Evolutionary conservation across 2,797 vertebrate species (phyloP), one percentile per base, ranked within the genome.

Genomic region (Hozukius guyotensis): DNA sequence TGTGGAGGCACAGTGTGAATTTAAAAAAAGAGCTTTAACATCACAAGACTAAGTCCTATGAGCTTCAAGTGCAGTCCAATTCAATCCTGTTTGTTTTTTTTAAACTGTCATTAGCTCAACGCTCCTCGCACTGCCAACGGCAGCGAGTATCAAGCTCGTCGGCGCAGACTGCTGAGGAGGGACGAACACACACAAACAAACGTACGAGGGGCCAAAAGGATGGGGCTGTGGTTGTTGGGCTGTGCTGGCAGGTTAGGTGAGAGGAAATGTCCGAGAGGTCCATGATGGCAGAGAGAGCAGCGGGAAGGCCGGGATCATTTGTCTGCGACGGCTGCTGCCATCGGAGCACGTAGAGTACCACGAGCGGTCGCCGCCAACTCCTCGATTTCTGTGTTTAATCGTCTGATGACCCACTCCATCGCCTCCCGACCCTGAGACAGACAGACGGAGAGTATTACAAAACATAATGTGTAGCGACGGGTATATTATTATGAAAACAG

Each of bases 331-430:
- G 98, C 98, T 0, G 98, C 98, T 0, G 97, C 98, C 96, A 99
- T 98, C 0, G 98, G 95, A 2, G 93, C 96, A 68, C 97, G 94
- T 68, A 99, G 96, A 59, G 96, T 96, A 75, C 97, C 96, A 81
- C 98, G 94, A 6, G 99, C 98, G 0, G 97, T 97, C 4, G 97
- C 96, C 0, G 97, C 83, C 22, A 99, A 83, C 83, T 99, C 98
- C 83, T 98, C 98, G 11, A 99, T 96, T 93, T 99, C 98, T 0
- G 96, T 92, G 80, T 99, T 99, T 71, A 99, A 84, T 74, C 95
- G 95, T 22, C 95, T 95, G 87, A 99, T 99, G 55, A 99, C 99
- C 99, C 99, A 99, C 82, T 99, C 99, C 97, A 99, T 92, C 0
- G 99, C 99, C 93, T 99, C 99, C 20, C 98, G 97, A 36, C 99